These are phyloP conservation scores for Hemicentrotus pulcherrimus DNA, from an alignment of 35 echinoderm and acorn worm species.

Conservation along the genomic window DNA sequence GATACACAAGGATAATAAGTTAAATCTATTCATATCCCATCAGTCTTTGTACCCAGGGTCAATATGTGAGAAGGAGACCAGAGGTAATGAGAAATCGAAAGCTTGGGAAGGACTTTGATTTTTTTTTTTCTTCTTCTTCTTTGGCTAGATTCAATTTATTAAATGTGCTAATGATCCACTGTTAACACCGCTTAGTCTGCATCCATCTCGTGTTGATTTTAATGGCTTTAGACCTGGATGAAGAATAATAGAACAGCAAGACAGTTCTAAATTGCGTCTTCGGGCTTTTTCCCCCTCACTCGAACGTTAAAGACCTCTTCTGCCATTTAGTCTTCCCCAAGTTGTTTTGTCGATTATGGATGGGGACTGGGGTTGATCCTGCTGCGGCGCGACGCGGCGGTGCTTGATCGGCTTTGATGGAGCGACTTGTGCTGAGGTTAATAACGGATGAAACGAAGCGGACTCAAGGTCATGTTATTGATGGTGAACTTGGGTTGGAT, in stretches of 20 bases:
- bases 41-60: neutral
- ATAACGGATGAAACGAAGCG: neutral
- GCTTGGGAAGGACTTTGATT: neutral
- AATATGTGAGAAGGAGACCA: neutral
- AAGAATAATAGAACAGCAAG: slow-evolving; percentile 23
- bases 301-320: neutral
- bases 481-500: neutral
- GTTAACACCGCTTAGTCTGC: neutral
- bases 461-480: slow-evolving; percentile 16
- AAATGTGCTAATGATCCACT: slow-evolving; percentile 17
- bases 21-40: neutral
- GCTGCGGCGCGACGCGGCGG: neutral
- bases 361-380: neutral
- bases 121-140: neutral
- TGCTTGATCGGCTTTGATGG: neutral
- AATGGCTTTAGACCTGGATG: slow-evolving; percentile 17
- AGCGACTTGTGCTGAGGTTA: neutral
- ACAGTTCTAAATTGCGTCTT: slow-evolving; percentile 28
- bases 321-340: neutral
- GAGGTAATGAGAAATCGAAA: neutral
- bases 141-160: neutral
- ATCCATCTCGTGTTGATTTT: slow-evolving; percentile 1
- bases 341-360: neutral
- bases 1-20: neutral
- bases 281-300: neutral